Evolutionary conservation across 2,113 vertebrate species (phyloP), one percentile per base, ranked within the genome.

Genomic region (Phyllostomus discolor): DNA sequence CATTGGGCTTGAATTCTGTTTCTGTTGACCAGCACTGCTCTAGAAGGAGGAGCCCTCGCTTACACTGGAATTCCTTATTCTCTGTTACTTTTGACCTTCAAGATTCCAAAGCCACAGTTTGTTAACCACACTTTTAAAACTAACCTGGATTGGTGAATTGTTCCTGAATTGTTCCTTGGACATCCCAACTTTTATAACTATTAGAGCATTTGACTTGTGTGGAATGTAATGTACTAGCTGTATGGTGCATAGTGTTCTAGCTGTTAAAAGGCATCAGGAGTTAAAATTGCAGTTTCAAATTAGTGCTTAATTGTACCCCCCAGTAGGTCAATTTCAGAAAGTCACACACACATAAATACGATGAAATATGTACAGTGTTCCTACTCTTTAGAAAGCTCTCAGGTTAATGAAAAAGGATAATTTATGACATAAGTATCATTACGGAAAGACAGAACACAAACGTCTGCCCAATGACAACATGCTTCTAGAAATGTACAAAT

Each of bases 21-120:
- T 95, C 24, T 82, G 0, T 84, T 73, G 26, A 38, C 33, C 35
- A 82, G 17, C 19, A 52, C 17, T 67, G 38, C 10, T 48, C 12
- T 57, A 19, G 16, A 54, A 4, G 41, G 33, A 52, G n/a, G 35
- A 66, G 28, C 17, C 9, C 78, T 43, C 8, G 7, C 38, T 84
- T 79, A 38, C 0, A 31, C 28, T 70, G 64, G 57, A 85, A 89
- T 94, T 94, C 78, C 19, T 59, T 88, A 57, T 50, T 80, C 19
- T 69, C 72, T 69, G 26, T 57, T 54, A 73, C 26, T 83, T 52
- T 69, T 89, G 62, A 54, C 38, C 54, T 31, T 87, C 52, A 83
- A 38, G 72, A 94, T 88, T 94, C 67, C 43, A 96, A 33, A 89
- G n/a, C 80, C 43, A 46, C 10, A 59, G 24, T 78, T 94, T 85